phyloP scores from a whole-genome alignment of 2,797 vertebrate genomes.

The Cossypha heuglini region DNA sequence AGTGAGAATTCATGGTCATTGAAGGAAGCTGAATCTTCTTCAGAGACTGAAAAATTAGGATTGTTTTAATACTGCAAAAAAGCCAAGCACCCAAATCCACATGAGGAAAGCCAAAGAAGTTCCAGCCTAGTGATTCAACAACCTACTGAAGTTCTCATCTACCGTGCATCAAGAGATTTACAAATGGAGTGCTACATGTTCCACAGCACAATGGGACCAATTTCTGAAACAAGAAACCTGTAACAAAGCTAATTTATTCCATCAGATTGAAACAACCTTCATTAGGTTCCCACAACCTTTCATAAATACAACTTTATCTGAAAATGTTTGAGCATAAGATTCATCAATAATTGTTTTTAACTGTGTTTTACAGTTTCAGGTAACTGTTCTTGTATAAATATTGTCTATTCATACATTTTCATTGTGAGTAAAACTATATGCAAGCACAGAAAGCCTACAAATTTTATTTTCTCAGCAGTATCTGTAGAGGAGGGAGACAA shows the following conservation, averaged over 20 bases:
- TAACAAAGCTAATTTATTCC: slow-evolving; percentile 49
- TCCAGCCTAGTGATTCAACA: neutral
- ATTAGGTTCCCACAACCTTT: slow-evolving; percentile 14
- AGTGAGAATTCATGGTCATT: neutral
- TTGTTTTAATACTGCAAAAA: neutral
- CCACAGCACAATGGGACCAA: slow-evolving; percentile 17
- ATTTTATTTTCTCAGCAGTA: slow-evolving; percentile 4
- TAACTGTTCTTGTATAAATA: slow-evolving; percentile 16
- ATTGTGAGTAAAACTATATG: neutral
- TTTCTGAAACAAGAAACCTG: slow-evolving; percentile 37
- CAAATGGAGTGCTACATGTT: neutral
- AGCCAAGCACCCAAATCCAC: neutral
- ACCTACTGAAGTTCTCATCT: neutral
- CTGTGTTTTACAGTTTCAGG: neutral
- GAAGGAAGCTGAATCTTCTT: neutral
- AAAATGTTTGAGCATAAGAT: slow-evolving; percentile 35
- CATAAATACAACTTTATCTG: slow-evolving; percentile 12
- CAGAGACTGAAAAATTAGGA: neutral
- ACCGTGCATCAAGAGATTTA: neutral
- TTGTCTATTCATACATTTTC: neutral
- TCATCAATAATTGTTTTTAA: slow-evolving; percentile 36
- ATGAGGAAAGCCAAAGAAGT: neutral
- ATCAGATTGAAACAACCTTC: slow-evolving; percentile 23
- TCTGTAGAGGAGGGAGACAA: neutral
- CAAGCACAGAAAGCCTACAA: neutral